Evolutionary conservation across 2,888 invertebrate genomes (phyloP).

Genomic region (Hanleya hanleyi): DNA sequence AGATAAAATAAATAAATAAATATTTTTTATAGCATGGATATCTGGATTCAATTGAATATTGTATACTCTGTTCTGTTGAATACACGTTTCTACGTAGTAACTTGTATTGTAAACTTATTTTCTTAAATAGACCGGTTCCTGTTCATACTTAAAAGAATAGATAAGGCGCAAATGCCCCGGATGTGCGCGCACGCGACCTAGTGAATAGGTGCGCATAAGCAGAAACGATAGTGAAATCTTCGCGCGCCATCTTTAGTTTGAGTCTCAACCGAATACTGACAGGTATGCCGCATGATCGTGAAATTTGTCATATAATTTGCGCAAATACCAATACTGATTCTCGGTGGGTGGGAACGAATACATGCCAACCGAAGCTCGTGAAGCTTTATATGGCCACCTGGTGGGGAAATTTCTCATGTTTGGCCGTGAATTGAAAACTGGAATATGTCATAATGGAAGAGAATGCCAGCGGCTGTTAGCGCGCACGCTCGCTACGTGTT

Average conservation of each 20-base stretch:
- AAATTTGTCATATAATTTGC: slow-evolving; percentile 7
- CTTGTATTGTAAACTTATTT: too few relatives aligned
- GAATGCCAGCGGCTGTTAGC: neutral
- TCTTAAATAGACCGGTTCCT: too few relatives aligned
- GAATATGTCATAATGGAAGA: slow-evolving; percentile 10
- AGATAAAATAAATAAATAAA: too few relatives aligned
- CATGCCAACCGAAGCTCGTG: neutral
- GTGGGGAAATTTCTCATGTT: slow-evolving; percentile 2
- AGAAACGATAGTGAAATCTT: too few relatives aligned
- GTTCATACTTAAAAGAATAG: too few relatives aligned
- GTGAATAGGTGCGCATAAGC: too few relatives aligned
- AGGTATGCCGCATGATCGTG: neutral
- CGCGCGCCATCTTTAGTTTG: neutral
- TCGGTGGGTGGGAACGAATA: neutral
- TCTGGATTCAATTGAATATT: too few relatives aligned
- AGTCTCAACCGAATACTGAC: neutral
- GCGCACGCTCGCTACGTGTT: neutral
- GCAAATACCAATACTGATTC: neutral
- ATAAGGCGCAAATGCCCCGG: too few relatives aligned
- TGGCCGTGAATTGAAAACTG: slow-evolving; percentile 1
- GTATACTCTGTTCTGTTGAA: too few relatives aligned
- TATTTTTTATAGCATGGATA: too few relatives aligned
- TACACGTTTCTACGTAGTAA: too few relatives aligned
- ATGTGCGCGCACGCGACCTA: too few relatives aligned
- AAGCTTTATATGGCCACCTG: neutral